A percentile compares a stretch with the other conserved stretches of the same genome.
Evolutionary conservation across 2,888 invertebrate species (phyloP).

Genomic region (Microctonus aethiopoides): DNA sequence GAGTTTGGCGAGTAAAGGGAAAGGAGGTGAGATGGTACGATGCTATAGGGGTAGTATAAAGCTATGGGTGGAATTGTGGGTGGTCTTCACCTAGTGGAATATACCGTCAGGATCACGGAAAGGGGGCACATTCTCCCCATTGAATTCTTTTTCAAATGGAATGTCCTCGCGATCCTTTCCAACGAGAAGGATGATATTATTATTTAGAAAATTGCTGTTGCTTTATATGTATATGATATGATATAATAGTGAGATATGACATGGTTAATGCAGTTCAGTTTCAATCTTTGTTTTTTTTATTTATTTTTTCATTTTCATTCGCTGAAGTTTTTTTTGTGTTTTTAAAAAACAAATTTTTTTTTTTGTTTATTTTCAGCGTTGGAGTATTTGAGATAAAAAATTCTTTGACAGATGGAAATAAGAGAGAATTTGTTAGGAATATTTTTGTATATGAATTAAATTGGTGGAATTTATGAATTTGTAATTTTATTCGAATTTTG

Average conservation of each 20-base stretch:
- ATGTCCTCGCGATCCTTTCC: conserved; percentile 38
- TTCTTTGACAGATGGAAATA: not conserved
- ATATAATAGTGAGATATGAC: conserved; percentile 31
- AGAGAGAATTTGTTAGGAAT: not conserved
- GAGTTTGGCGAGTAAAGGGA: conserved; percentile 11
- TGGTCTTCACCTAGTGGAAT: conserved; percentile 43
- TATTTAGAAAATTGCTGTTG: conserved; percentile 45
- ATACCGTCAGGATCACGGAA: conserved; percentile 43
- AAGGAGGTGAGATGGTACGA: conserved; percentile 29
- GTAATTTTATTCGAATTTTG: not conserved
- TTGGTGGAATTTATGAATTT: not conserved
- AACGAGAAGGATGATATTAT: conserved; percentile 46
- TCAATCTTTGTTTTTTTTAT: not conserved
- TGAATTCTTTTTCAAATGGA: conserved; percentile 52
- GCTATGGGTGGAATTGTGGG: conserved; percentile 36
- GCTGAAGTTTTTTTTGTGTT: not conserved
- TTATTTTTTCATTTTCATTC: not conserved
- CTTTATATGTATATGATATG: too few species aligned
- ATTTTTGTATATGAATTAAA: not conserved
- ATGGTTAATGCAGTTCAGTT: conserved; percentile 44
- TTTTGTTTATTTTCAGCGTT: not conserved
- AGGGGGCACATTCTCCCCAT: conserved; percentile 52
- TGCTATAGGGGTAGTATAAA: conserved; percentile 29
- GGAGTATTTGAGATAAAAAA: too few species aligned
- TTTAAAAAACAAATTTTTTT: not conserved